Evolutionary conservation across 1,140 invertebrate species (phyloP), one percentile per base, ranked within the genome.

Genomic region (Drosophila pandora): DNA sequence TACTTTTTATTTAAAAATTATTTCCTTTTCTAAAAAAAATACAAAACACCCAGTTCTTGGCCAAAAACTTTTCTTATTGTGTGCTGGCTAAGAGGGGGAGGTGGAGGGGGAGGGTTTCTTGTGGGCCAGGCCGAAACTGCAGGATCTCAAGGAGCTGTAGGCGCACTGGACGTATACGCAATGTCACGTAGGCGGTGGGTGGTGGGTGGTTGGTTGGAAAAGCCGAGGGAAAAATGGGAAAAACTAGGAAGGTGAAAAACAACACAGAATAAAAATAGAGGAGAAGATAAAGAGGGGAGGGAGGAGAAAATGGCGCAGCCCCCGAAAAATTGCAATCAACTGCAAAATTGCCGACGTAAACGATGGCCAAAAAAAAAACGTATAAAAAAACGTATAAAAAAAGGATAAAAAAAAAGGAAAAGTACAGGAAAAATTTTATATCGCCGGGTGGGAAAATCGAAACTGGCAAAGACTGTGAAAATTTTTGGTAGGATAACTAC

Each of bases 341-440:
- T 90, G 85, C 85, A 90, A 90, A 90, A 90, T 90, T 90, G 85
- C 87, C 85, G 81, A 90, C 85, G 87, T 87, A 90, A 90, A 87
- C 82, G 82, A 81, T 74, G 82, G 74, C 73, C 61, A 76, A 76
- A 76, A 75, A 55, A 28, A 32, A 60, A 59, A 43, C 59, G 49
- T n/a, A 37, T 52, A 48, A 71, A 71, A 32, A 60, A 59, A 43
- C 59, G 49, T n/a, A 37, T 52, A 48, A 71, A 71, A n/a, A 21
- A 23, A 47, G n/a, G 12, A 22, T 2, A 23, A 43, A 13, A 47
- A 43, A 21, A 17, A 41, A 2, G 32, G 41, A 13, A 13, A 43
- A 43, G 41, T 17, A 21, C n/a, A 43, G 41, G 7, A 57, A 55
- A 52, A 72, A 45, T 55, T 48, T 54, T 60, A 72, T 73, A 73